phyloP scores from a whole-genome alignment of 2,888 invertebrate species.

The Oxystoma pomonae region DNA sequence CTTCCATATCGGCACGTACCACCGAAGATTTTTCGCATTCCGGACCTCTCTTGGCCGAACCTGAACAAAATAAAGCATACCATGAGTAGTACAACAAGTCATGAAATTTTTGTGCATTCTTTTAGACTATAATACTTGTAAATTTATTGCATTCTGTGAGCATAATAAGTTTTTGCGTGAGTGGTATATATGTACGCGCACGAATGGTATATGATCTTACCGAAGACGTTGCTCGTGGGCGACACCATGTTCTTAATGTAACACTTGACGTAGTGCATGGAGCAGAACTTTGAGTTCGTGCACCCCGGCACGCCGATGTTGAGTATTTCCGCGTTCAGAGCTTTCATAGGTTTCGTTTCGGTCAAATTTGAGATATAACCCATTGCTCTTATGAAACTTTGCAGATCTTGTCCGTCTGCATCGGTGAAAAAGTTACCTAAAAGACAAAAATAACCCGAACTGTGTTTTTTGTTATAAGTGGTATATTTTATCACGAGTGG shows the following conservation, averaged over 20 bases:
- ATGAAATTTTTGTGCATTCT: too few species aligned
- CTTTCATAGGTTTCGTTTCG: slow-evolving; percentile 16
- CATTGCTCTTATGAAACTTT: slow-evolving; percentile 27
- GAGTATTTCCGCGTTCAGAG: slow-evolving; percentile 40
- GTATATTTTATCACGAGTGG: too few species aligned
- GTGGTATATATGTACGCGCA: too few species aligned
- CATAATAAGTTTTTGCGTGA: too few species aligned
- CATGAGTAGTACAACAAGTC: too few species aligned
- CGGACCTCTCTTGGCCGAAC: slow-evolving; percentile 43
- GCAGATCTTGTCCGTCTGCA: slow-evolving; percentile 31
- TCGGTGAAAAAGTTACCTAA: slow-evolving; percentile 59
- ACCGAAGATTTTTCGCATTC: slow-evolving; percentile 41
- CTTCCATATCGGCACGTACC: slow-evolving; percentile 45
- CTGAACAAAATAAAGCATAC: too few species aligned
- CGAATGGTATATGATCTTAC: background rate
- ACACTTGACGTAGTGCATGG: slow-evolving; percentile 51
- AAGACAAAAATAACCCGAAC: too few species aligned
- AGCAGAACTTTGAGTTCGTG: slow-evolving; percentile 41
- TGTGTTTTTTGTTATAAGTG: too few species aligned
- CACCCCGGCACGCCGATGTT: slow-evolving; percentile 45
- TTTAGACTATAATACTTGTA: too few species aligned
- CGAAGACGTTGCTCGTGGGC: slow-evolving; percentile 21
- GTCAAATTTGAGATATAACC: slow-evolving; percentile 30
- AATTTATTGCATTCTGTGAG: too few species aligned
- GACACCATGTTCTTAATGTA: slow-evolving; percentile 40